phyloP scores from a whole-genome alignment of 2,797 vertebrate species.

The Gouania willdenowi region DNA sequence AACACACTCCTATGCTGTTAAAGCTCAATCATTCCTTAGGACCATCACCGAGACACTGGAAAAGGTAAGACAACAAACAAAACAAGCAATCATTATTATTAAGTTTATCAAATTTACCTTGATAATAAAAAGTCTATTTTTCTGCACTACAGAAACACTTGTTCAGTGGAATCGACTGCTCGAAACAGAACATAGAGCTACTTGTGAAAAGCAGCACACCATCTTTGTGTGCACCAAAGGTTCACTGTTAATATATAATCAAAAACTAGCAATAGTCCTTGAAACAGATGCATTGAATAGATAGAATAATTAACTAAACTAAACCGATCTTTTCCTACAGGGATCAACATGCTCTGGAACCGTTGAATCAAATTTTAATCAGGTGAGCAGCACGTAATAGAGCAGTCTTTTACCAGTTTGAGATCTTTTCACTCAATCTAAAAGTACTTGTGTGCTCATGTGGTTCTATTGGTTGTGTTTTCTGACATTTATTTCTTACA shows the following conservation, averaged over 20 bases:
- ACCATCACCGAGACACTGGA: conserved; percentile 43
- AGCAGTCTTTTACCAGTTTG: too few species aligned
- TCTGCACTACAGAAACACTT: conserved; percentile 39
- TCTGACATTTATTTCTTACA: conserved; percentile 18
- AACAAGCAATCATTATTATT: background rate
- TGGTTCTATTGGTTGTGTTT: background rate
- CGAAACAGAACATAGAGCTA: conserved; percentile 48
- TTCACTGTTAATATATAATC: too few species aligned
- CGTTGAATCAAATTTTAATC: conserved; percentile 33
- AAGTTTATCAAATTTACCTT: background rate
- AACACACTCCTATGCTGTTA: conserved; percentile 31
- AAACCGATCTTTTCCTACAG: conserved; percentile 27
- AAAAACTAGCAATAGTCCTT: too few species aligned
- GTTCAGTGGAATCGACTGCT: conserved; percentile 67
- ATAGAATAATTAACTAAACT: too few species aligned
- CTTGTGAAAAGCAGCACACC: conserved; percentile 37
- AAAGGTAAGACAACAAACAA: conserved; percentile 18
- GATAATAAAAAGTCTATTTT: background rate
- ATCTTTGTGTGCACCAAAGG: conserved; percentile 57
- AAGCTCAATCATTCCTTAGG: conserved; percentile 43
- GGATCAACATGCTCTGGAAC: conserved; percentile 39
- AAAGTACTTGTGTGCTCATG: too few species aligned
- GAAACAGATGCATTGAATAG: background rate
- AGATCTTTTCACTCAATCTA: too few species aligned
- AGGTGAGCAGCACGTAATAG: conserved; percentile 32